Evolutionary conservation across 2,888 invertebrate species (phyloP).

Genomic region (Galeruca laticollis): DNA sequence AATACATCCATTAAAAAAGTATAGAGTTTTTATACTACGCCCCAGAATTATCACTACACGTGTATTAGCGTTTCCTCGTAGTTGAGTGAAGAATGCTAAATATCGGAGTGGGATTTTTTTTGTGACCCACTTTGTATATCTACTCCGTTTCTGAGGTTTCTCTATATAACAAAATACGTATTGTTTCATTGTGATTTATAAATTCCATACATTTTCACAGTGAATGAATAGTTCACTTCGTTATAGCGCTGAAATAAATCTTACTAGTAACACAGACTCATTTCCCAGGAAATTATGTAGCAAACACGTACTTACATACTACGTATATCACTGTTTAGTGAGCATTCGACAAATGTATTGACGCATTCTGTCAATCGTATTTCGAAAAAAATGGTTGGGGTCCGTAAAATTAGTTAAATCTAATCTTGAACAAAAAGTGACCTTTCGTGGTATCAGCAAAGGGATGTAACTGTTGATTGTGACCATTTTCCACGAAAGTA

Average conservation of each 20-base stretch:
- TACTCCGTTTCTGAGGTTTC: background rate
- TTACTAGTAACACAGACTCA: background rate
- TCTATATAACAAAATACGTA: background rate
- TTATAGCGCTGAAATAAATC: no score
- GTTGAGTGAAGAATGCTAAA: no score
- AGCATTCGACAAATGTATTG: background rate
- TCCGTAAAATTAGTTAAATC: slow-evolving; percentile 7
- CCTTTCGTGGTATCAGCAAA: background rate
- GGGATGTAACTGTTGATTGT: slow-evolving; percentile 15
- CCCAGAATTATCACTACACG: no score
- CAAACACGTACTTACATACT: background rate
- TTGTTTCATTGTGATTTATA: background rate
- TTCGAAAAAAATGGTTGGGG: background rate
- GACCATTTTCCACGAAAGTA: slow-evolving; percentile 2
- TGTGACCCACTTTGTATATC: background rate
- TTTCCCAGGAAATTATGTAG: background rate
- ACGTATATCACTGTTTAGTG: background rate
- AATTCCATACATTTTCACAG: background rate
- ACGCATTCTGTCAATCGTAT: background rate
- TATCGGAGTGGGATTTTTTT: no score
- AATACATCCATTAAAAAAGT: no score
- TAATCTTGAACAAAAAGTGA: slow-evolving; percentile 11
- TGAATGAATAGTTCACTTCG: background rate
- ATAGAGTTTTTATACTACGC: no score
- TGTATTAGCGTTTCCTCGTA: no score